Evolutionary conservation across 2,797 vertebrate genomes (phyloP).

Genomic region (Chelidonichthys spinosus): DNA sequence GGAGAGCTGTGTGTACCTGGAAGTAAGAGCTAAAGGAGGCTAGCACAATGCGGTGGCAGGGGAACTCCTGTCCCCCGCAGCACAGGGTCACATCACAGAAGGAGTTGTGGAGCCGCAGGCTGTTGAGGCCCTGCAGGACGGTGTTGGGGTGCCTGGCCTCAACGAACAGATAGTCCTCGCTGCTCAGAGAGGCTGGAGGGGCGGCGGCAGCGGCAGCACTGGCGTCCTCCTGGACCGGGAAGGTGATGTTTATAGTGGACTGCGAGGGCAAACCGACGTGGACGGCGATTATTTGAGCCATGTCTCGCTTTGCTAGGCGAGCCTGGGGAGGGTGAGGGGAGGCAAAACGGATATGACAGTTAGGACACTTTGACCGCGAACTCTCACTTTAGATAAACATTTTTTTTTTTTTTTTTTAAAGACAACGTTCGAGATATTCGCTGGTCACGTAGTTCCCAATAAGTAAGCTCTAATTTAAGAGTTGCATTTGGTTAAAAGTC

Average conservation of each 20-base stretch:
- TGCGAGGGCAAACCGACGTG: slow-evolving; percentile 58
- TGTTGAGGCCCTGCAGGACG: slow-evolving; percentile 87
- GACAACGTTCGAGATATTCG: background rate
- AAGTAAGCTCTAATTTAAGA: background rate
- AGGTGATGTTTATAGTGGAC: slow-evolving; percentile 58
- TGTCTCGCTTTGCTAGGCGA: slow-evolving; percentile 62
- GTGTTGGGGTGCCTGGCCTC: slow-evolving; percentile 83
- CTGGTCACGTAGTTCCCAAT: background rate
- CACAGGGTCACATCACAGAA: slow-evolving; percentile 89
- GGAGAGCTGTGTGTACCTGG: slow-evolving; percentile 71
- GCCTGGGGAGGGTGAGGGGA: slow-evolving; percentile 22
- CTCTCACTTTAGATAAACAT: too few relatives aligned
- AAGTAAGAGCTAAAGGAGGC: slow-evolving; percentile 89
- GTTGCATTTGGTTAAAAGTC: background rate
- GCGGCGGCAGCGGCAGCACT: slow-evolving; percentile 3
- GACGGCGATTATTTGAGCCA: slow-evolving; percentile 81
- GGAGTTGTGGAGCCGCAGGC: slow-evolving; percentile 85
- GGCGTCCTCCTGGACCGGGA: slow-evolving; percentile 57
- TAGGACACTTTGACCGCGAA: background rate
- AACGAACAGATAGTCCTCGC: slow-evolving; percentile 85
- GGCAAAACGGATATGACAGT: slow-evolving; percentile 12
- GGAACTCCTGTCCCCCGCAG: slow-evolving; percentile 87
- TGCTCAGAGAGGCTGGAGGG: slow-evolving; percentile 57
- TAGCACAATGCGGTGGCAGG: slow-evolving; percentile 87
- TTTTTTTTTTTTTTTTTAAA: too few relatives aligned